A percentile compares a stretch with the other conserved stretches of the same genome.
Conservation (phyloP, 2,888 invertebrate species). For the Spodoptera littoralis region DNA sequence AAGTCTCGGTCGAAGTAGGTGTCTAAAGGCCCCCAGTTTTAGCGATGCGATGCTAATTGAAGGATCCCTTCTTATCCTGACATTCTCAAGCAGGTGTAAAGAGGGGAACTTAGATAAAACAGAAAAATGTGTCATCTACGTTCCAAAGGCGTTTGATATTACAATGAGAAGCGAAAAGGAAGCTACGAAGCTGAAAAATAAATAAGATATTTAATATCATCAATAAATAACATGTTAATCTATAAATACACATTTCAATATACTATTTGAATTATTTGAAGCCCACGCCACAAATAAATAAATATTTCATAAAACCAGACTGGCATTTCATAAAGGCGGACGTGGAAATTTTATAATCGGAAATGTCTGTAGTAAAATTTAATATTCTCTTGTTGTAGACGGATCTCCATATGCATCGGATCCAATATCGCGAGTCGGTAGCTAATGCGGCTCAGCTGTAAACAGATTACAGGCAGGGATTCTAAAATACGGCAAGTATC, state of each 20-base stretch:
- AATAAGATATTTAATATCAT: too few relatives aligned
- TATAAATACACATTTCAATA: too few relatives aligned
- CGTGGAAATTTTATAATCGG: slow-evolving; percentile 47
- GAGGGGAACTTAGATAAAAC: background rate
- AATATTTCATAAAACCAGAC: slow-evolving; percentile 28
- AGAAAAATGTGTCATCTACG: too few relatives aligned
- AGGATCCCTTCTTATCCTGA: slow-evolving; percentile 23
- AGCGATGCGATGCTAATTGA: slow-evolving; percentile 43
- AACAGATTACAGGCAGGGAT: slow-evolving; percentile 57
- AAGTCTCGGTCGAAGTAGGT: slow-evolving; percentile 62
- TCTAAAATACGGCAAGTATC: slow-evolving; percentile 55
- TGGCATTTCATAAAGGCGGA: slow-evolving; percentile 43
- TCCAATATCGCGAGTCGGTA: slow-evolving; percentile 56
- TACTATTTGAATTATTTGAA: background rate
- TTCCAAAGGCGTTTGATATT: too few relatives aligned
- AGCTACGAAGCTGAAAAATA: too few relatives aligned
- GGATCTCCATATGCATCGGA: slow-evolving; percentile 53
- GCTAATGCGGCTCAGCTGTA: slow-evolving; percentile 57
- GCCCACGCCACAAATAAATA: slow-evolving; percentile 8
- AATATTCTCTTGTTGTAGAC: slow-evolving; percentile 46
- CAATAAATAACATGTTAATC: too few relatives aligned
- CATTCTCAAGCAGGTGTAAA: slow-evolving; percentile 5
- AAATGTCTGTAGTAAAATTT: slow-evolving; percentile 44
- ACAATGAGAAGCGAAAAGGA: too few relatives aligned
- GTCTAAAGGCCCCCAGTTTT: slow-evolving; percentile 64